Evolutionary conservation across 53 echinoderm and acorn worm genomes (phyloP), one percentile per base, ranked within the genome.

Genomic region (Patiria pectinifera): DNA sequence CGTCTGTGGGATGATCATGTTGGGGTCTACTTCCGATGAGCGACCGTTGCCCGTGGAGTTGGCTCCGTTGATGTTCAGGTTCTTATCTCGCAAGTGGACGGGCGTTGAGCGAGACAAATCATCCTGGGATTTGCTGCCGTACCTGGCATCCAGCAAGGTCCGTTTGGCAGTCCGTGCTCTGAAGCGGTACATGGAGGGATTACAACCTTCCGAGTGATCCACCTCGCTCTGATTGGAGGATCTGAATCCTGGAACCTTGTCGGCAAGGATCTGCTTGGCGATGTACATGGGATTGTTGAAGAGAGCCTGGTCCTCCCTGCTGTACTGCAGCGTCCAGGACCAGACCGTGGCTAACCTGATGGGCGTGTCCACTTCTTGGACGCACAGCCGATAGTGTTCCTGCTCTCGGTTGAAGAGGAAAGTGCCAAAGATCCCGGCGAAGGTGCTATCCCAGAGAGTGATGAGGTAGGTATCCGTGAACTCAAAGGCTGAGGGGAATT

Each of bases 401-500:
- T 94, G 91, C 88, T 99, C 99, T 48, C 94, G 90, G 92, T 96
- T 95, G 93, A 99, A 99, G 47, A 99, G 92, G 85, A 99, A 99
- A 6, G 97, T 99, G 66, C 94, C 99, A 80, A 99, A 99, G 95
- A 99, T 93, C 47, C 99, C 97, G 7, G 95, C 92, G 49, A 95
- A 96, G 62, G 95, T 92, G 85, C 99, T 96, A 86, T 99, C 99
- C 99, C 99, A 99, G 12, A 99, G 91, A 3, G 96, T 95, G 80
- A 99, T 96, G 58, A 99, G 95, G 95, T 95, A 99, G 89, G 99
- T 99, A 91, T 99, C 99, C 6, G 96, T 99, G 92, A 99, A 99
- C 79, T 96, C 97, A 85, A 99, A 99, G 79, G 97, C 96, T 24
- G 95, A 94, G 13, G 99, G 99, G 92, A 94, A 99, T 91, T 99